Base-by-base conservation (phyloP, 2,888 invertebrate species). In the Lagria hirta region DNA sequence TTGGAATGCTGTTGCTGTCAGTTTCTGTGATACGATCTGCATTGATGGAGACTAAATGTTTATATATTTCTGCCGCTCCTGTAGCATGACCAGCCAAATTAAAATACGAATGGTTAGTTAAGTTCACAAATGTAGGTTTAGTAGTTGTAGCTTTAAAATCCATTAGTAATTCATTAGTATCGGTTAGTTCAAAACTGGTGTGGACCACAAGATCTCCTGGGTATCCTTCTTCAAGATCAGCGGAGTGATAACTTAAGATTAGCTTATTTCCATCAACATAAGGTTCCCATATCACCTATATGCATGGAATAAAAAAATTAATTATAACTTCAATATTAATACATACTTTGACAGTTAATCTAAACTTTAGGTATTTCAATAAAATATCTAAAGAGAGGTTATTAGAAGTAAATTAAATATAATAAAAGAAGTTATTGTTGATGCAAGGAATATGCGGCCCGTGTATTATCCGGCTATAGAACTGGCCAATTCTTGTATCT, bases 11-110 rank as follows among this genome's bases (percentile, higher is more conserved):
- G 4, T 83, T 78, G 0, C 78, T 75, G 66, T 89, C 84, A 0
- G 82, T 77, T 1, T 80, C 83, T 0, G 88, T 87, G 57, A 83
- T 88, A 48, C 79, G 77, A 66, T 89, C 85, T 2, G 89, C 89
- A 62, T 86, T 86, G 18, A 94, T 79, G 10, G 77, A 76, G 22
- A 90, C 71, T 14, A 75, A 72, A 65, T 90, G 90, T 14, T 86
- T 83, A 57, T 81, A 79, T 47, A 88, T 66, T 42, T 78, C 78
- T 4, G 75, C 72, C 1, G 77, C 69, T 1, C 87, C 88, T 7
- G 80, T 72, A 62, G 85, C 84, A 72, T 94, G 91, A n/a, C 95
- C 95, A 30, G 84, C 90, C 22, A 97, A 76, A 73, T 97, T 97
- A 71, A 96, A 95, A 69, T 88, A 96, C 1, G 88, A 82, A 63